A percentile compares a stretch with the other conserved stretches of the same genome.
phyloP scores from a whole-genome alignment of 2,888 invertebrate genomes.

The Rotaria macrura region DNA sequence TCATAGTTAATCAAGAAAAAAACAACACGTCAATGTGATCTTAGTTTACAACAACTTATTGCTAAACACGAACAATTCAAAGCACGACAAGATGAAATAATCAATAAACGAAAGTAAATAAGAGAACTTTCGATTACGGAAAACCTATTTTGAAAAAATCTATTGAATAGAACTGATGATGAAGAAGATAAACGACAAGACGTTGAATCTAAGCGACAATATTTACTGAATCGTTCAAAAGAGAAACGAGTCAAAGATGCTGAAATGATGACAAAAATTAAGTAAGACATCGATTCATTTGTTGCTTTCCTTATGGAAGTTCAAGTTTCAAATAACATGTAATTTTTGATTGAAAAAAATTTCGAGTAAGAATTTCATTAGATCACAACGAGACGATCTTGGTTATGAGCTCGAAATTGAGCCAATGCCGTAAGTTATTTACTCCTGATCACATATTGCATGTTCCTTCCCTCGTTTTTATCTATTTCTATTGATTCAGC shows the following conservation, averaged over 20 bases:
- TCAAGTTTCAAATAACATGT: too few relatives aligned
- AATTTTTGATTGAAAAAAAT: not conserved
- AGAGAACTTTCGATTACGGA: too few relatives aligned
- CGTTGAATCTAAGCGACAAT: slow-evolving; percentile 41
- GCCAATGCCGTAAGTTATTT: slow-evolving; percentile 4
- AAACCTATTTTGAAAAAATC: too few relatives aligned
- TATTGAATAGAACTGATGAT: slow-evolving; percentile 39
- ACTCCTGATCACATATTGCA: not conserved
- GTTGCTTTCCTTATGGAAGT: not conserved
- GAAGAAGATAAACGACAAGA: slow-evolving; percentile 41
- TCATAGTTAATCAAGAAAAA: slow-evolving; percentile 45
- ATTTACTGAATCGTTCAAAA: slow-evolving; percentile 41
- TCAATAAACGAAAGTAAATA: slow-evolving; percentile 23
- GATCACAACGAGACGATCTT: not conserved
- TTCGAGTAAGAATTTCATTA: not conserved
- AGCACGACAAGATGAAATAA: slow-evolving; percentile 26
- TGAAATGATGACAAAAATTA: slow-evolving; percentile 48
- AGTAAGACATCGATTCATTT: slow-evolving; percentile 39
- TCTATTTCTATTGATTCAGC: not conserved
- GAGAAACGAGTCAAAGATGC: slow-evolving; percentile 42
- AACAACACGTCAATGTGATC: slow-evolving; percentile 48
- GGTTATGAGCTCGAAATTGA: slow-evolving; percentile 13
- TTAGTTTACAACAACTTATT: slow-evolving; percentile 44
- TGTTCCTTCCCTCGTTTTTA: not conserved
- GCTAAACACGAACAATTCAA: slow-evolving; percentile 41